Conservation (phyloP, 2,797 vertebrate genomes). For the Lophotriccus pileatus region DNA sequence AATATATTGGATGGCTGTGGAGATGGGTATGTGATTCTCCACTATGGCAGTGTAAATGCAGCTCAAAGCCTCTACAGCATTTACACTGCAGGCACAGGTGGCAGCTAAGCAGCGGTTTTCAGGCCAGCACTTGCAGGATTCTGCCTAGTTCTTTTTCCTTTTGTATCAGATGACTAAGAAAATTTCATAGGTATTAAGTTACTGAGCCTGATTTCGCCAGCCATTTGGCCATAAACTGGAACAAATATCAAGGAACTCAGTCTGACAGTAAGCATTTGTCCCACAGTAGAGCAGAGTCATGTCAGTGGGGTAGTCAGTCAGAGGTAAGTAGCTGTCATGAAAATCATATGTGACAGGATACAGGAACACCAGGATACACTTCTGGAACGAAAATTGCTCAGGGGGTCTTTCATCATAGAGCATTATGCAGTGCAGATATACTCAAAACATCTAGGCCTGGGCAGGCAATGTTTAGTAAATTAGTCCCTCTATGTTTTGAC, state of each 20-base stretch:
- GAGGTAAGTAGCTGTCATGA: neutral
- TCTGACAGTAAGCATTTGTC: neutral
- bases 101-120: neutral
- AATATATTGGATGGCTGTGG: neutral
- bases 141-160: neutral
- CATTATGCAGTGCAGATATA: neutral
- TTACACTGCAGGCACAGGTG: neutral
- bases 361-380: neutral
- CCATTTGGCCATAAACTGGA: neutral
- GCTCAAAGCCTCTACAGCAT: neutral
- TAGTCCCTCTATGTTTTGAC: neutral
- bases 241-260: neutral
- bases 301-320: neutral
- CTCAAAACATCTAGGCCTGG: neutral
- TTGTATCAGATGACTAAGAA: neutral
- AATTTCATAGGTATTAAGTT: neutral
- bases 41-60: neutral
- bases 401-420: neutral
- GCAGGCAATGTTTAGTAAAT: neutral
- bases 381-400: neutral
- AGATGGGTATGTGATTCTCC: neutral
- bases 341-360: neutral
- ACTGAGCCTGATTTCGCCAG: neutral
- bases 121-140: neutral
- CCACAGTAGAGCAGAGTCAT: accelerated